Evolutionary conservation across 2,797 vertebrate species (phyloP).

Genomic region (Pseudocheirus occidentalis): DNA sequence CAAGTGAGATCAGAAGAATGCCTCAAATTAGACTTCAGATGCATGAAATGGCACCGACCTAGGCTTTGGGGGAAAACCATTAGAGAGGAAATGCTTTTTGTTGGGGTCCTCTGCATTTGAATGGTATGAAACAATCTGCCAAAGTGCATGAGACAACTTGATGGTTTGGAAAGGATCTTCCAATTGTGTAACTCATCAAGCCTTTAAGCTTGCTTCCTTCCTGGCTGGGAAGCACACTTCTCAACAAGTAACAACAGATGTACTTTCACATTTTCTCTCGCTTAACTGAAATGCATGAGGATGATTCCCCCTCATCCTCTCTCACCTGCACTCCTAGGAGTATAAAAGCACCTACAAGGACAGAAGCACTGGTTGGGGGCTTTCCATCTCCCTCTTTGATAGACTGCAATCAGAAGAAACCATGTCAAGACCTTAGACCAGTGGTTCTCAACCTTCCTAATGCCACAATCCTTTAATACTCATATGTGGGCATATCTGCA

Average conservation of each 20-base stretch:
- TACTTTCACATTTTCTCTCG: slow-evolving; percentile 1
- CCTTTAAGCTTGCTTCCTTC: slow-evolving; percentile 1
- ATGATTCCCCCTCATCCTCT: background rate
- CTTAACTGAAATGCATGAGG: background rate
- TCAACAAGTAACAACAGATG: background rate
- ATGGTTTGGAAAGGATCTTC: background rate
- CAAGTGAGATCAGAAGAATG: slow-evolving; percentile 3
- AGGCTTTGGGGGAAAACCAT: background rate
- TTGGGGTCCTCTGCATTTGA: background rate
- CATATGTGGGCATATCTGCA: no score
- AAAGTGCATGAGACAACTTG: background rate
- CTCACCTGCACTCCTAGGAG: background rate
- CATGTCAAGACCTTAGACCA: background rate
- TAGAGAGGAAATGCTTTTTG: background rate
- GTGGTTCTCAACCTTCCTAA: no score
- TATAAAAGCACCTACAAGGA: background rate
- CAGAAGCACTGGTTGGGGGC: rapidly evolving
- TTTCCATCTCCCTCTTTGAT: background rate
- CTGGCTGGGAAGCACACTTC: background rate
- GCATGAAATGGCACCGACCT: background rate
- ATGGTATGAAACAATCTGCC: slow-evolving; percentile 1
- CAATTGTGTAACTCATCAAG: background rate
- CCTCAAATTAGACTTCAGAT: background rate
- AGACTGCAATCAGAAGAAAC: background rate
- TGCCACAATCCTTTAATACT: no score